These are phyloP conservation scores for Catamblyrhynchus diadema DNA, from an alignment of 2,797 vertebrate genomes.

Conservation along the genomic window DNA sequence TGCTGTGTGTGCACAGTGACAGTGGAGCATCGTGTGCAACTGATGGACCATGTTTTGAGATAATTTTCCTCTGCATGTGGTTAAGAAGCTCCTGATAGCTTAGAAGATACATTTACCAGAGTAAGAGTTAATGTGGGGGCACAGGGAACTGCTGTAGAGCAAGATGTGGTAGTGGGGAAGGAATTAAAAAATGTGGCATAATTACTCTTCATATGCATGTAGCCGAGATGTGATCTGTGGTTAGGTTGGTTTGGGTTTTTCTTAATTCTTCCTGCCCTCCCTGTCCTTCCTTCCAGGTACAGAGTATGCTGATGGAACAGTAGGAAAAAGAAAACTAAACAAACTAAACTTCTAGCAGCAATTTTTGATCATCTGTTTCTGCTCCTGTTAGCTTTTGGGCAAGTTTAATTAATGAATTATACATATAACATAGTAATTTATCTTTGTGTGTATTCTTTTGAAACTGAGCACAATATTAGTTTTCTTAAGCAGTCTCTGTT, in stretches of 20 bases:
- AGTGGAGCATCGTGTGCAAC: fast-evolving
- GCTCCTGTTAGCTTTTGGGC: background rate
- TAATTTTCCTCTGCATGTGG: fast-evolving
- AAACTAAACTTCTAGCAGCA: background rate
- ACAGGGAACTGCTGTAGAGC: background rate
- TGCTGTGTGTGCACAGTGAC: background rate
- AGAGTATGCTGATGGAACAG: background rate
- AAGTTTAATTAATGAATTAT: background rate
- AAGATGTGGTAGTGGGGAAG: background rate
- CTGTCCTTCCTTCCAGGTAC: background rate
- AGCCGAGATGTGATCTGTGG: background rate
- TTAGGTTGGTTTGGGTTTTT: background rate
- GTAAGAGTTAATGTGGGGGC: background rate
- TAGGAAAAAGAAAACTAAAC: background rate
- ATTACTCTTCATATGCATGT: background rate
- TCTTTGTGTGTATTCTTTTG: background rate
- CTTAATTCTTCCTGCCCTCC: background rate
- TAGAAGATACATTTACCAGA: background rate
- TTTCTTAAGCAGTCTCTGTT: background rate
- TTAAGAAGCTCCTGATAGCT: background rate
- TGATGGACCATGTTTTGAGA: background rate
- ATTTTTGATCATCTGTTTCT: background rate
- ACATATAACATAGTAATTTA: background rate
- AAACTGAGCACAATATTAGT: background rate
- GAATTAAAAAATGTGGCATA: background rate